A percentile compares a stretch with the other conserved stretches of the same genome.
These are phyloP conservation scores for Lutraria lutraria DNA, from an alignment of 2,888 invertebrate species.

Conservation along the genomic window DNA sequence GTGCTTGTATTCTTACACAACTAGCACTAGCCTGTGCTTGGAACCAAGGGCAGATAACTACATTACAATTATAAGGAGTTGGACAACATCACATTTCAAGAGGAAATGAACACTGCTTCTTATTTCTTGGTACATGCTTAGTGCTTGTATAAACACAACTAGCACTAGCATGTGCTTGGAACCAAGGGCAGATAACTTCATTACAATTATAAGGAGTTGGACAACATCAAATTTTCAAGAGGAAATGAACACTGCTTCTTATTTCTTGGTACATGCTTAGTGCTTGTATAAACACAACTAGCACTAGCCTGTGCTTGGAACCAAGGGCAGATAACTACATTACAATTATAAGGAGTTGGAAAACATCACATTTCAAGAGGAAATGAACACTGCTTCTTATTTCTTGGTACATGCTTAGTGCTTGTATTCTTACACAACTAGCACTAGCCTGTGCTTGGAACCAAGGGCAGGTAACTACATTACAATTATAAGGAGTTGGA, in stretches of 20 bases:
- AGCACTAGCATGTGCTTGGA: slow-evolving; percentile 47
- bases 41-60: slow-evolving; percentile 35
- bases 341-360: not conserved
- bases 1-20: slow-evolving; percentile 8
- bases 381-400: slow-evolving; percentile 11
- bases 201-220: not conserved
- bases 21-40: slow-evolving; percentile 37
- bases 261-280: slow-evolving; percentile 34
- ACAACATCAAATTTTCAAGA: not conserved
- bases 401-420: slow-evolving; percentile 34
- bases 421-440: slow-evolving; percentile 27
- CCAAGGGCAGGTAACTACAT: slow-evolving; percentile 29
- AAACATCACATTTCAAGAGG: not conserved
- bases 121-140: slow-evolving; percentile 39
- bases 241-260: slow-evolving; percentile 6
- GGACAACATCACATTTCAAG: not conserved
- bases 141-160: slow-evolving; percentile 32
- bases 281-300: slow-evolving; percentile 34
- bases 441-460: slow-evolving; percentile 47
- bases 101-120: not conserved
- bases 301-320: slow-evolving; percentile 37
- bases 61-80: not conserved
- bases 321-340: slow-evolving; percentile 21
- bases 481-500: not conserved
- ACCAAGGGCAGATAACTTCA: slow-evolving; percentile 22